Evolutionary conservation across 2,888 invertebrate genomes (phyloP).

Genomic region (Petrolisthes cinctipes): DNA sequence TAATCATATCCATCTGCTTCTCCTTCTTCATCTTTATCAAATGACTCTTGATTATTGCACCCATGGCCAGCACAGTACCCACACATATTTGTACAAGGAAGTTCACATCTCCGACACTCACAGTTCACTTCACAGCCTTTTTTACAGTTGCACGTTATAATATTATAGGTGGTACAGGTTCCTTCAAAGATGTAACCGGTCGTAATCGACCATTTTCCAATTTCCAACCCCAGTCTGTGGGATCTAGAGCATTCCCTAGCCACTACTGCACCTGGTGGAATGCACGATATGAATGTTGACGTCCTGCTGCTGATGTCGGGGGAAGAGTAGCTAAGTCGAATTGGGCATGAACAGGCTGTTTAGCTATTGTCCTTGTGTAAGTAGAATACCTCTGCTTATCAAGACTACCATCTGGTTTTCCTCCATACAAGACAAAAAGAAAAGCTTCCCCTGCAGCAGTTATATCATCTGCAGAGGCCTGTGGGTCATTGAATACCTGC

Average conservation of each 20-base stretch:
- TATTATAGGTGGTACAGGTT: slow-evolving; percentile 28
- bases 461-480: slow-evolving; percentile 28
- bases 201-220: slow-evolving; percentile 12
- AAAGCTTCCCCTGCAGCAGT: slow-evolving; percentile 30
- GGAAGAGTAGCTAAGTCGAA: slow-evolving; percentile 24
- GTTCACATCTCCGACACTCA: slow-evolving; percentile 26
- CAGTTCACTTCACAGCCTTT: slow-evolving; percentile 19
- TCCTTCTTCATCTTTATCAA: slow-evolving; percentile 22
- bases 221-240: slow-evolving; percentile 20
- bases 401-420: slow-evolving; percentile 16
- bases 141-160: slow-evolving; percentile 26
- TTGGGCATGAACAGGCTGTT: slow-evolving; percentile 10
- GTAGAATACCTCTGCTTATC: slow-evolving; percentile 8
- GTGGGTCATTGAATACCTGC: slow-evolving; percentile 23
- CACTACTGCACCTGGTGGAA: slow-evolving; percentile 33
- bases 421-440: slow-evolving; percentile 28
- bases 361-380: slow-evolving; percentile 9
- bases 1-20: slow-evolving; percentile 28
- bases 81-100: slow-evolving; percentile 31
- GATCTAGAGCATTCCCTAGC: not conserved
- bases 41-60: slow-evolving; percentile 24
- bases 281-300: slow-evolving; percentile 29
- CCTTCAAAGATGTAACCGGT: slow-evolving; percentile 28
- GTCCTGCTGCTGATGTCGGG: slow-evolving; percentile 22
- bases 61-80: slow-evolving; percentile 31